Conservation (phyloP, 2,888 invertebrate genomes). For the Drosophila trichaetosa region DNA sequence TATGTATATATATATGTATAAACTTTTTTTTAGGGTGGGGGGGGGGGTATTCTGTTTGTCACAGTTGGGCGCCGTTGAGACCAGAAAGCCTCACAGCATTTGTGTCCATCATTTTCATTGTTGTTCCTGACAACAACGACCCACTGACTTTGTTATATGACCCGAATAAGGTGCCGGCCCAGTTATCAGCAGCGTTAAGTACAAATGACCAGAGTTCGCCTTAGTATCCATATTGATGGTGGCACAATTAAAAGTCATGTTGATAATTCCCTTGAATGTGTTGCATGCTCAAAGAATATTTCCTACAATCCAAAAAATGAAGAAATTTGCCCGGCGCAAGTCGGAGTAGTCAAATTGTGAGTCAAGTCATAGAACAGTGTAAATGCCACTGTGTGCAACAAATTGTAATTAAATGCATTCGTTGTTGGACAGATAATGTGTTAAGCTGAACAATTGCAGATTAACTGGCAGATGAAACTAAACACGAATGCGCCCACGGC, state of each 20-base stretch:
- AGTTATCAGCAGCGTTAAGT: neutral
- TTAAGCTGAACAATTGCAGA: slow-evolving; percentile 16
- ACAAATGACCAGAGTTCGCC: neutral
- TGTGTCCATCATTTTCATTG: slow-evolving; percentile 39
- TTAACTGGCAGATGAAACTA: slow-evolving; percentile 18
- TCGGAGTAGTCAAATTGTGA: neutral
- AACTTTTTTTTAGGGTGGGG: neutral
- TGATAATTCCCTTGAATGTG: neutral
- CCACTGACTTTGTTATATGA: slow-evolving; percentile 53
- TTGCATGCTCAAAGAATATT: neutral
- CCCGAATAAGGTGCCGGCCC: slow-evolving; percentile 14
- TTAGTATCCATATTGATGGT: neutral
- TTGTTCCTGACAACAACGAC: slow-evolving; percentile 47
- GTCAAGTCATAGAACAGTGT: neutral
- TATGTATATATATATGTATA: neutral
- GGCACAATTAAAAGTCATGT: neutral
- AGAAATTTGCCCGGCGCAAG: neutral
- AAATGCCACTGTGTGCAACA: neutral
- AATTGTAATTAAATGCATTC: neutral
- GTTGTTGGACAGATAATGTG: neutral
- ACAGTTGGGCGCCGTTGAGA: slow-evolving; percentile 55
- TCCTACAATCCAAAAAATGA: neutral
- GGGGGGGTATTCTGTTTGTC: slow-evolving; percentile 40
- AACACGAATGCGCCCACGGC: slow-evolving; percentile 28
- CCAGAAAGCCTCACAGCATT: slow-evolving; percentile 32